These are phyloP conservation scores for Hemithea aestivaria DNA, from an alignment of 2,888 invertebrate species.

Conservation along the genomic window DNA sequence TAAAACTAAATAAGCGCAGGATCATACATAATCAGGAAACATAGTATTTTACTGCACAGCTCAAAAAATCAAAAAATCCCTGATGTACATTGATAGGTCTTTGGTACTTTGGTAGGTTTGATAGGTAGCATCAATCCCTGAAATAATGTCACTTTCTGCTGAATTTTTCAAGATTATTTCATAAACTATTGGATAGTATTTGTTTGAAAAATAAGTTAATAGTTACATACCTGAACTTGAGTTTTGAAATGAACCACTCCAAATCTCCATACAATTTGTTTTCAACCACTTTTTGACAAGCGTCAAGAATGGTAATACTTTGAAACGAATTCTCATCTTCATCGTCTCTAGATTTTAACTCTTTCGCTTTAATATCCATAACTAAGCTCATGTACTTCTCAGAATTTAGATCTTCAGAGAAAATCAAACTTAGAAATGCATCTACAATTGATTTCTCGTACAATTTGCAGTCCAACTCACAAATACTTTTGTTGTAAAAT, in stretches of 20 bases:
- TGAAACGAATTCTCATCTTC: constrained; percentile 39
- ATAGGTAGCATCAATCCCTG: too few species aligned
- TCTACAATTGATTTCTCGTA: constrained; percentile 48
- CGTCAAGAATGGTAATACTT: constrained; percentile 42
- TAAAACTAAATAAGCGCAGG: too few species aligned
- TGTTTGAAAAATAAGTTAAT: too few species aligned
- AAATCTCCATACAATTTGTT: constrained; percentile 46
- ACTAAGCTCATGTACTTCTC: constrained; percentile 64
- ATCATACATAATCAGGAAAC: too few species aligned
- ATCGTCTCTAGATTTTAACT: constrained; percentile 37
- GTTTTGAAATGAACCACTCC: constrained; percentile 36
- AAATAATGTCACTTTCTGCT: too few species aligned
- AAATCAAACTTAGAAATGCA: constrained; percentile 56
- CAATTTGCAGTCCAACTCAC: constrained; percentile 52
- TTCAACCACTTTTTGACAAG: constrained; percentile 34
- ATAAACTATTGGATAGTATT: too few species aligned
- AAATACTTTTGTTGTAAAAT: constrained; percentile 64
- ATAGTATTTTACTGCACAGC: too few species aligned
- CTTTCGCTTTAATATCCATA: constrained; percentile 63
- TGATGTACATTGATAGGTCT: too few species aligned
- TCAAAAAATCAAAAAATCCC: too few species aligned
- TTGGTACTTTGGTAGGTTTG: too few species aligned
- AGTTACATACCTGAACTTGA: constrained; percentile 51
- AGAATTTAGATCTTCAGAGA: constrained; percentile 41
- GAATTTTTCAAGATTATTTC: too few species aligned